Base-by-base conservation (phyloP, 92 coral and sea anemone species). In the Desmophyllum pertusum region DNA sequence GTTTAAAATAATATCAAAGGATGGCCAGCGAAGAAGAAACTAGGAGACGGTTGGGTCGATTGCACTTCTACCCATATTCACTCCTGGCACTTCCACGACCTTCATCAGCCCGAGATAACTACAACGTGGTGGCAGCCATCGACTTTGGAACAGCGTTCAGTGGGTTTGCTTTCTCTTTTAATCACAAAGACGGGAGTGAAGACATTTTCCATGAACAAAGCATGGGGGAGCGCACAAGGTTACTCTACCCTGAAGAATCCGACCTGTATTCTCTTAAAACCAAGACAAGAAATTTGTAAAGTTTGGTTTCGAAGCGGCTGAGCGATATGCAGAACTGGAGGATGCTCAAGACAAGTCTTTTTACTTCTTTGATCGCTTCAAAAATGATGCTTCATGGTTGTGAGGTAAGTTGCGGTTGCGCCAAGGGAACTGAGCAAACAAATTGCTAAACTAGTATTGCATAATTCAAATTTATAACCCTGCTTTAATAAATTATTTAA, bases 121-220 rank as follows among this genome's bases (percentile, higher is more conserved):
- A 79, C 38, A 69, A 77, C 43, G 89, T 81, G 17, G 89, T 85
- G 7, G 85, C 70, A 7, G 85, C 85, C 10, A 79, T 86, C 21
- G 89, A 86, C 35, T 86, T 86, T 71, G 89, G 89, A 27, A 86
- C 89, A 15, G 51, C 89, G 14, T 86, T 77, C 80, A 86, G 89
- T 51, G 89, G 89, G 38, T 86, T 86, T 78, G 89, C 89, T 19
- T 86, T 78, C 39, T 78, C 89, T n/a, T 86, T 86, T 46, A 78
- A 78, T 65, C 85, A 72, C 66, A 53, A 7, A 73, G 85, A 86
- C 23, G 89, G 89, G 40, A 66, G 76, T 38, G 84, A 57, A 2
- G 85, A 81, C 14, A 79, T 86, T 21, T n/a, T 81, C 71, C 67
- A 78, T 86, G 89, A 86, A 86, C 79, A 86, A 76, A 45, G 80